Evolutionary conservation across 1,140 invertebrate genomes (phyloP), one percentile per base, ranked within the genome.

Genomic region (Anthonomus grandis): DNA sequence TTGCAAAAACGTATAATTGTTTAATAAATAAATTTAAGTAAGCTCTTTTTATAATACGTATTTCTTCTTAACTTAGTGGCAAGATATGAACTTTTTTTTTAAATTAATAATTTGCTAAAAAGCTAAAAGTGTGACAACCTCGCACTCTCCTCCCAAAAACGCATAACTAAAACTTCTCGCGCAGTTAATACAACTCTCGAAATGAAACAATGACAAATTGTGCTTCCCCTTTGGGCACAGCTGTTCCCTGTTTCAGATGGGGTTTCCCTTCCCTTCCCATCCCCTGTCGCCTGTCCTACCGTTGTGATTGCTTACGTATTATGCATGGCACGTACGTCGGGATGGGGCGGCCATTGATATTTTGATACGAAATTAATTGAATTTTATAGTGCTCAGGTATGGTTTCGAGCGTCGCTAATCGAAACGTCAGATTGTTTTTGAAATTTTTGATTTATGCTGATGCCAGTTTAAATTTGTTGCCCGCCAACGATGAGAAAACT

Each of bases 251-350:
- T n/a, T 67, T 64, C 64, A 37, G 21, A 27, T 45, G 60, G 55
- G 55, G 52, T 36, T 27, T 54, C 51, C 58, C 44, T 55, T 42
- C 46, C 56, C 58, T 37, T 55, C 36, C 46, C 56, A 63, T 37
- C 50, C 58, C 45, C 53, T 55, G 25, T 45, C 36, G 27, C 53
- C 54, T 54, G 53, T 53, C 45, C 60, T 53, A 59, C 31, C 47
- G 59, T 56, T 45, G 64, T 70, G 70, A 72, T 72, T 72, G 69
- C 70, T 70, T 70, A 70, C 68, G 67, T 67, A 72, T 72, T 72
- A 72, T 72, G 70, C 70, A 72, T 70, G 67, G 68, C 69, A 66
- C 66, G 68, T 72, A 60, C 51, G 51, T n/a, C 21, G 51, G 46
- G 50, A 46, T 38, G 42, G 57, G 47, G 46, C 59, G 38, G 61